Conservation (phyloP, 2,113 vertebrate species). For the Mus musculus region GRCm39 chr9:90216501-90217000, state of each 20-base stretch:
- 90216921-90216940: neutral
- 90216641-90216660: neutral
- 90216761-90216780: neutral
- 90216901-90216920: neutral
- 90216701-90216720: neutral
- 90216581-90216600: neutral
- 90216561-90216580: neutral
- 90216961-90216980: neutral
- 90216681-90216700: neutral
- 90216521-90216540: neutral
- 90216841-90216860: neutral
- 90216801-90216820: neutral
- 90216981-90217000: conserved; percentile 5
- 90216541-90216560: neutral
- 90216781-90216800: neutral
- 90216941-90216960: neutral
- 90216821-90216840: neutral
- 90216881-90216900: neutral
- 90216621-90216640: neutral
- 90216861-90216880: neutral
- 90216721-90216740: neutral
- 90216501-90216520: neutral
- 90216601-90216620: conserved; percentile 19
- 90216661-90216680: neutral
- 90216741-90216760: neutral